Evolutionary conservation across 2,888 invertebrate genomes (phyloP).

Genomic region (Hydraecia micacea): DNA sequence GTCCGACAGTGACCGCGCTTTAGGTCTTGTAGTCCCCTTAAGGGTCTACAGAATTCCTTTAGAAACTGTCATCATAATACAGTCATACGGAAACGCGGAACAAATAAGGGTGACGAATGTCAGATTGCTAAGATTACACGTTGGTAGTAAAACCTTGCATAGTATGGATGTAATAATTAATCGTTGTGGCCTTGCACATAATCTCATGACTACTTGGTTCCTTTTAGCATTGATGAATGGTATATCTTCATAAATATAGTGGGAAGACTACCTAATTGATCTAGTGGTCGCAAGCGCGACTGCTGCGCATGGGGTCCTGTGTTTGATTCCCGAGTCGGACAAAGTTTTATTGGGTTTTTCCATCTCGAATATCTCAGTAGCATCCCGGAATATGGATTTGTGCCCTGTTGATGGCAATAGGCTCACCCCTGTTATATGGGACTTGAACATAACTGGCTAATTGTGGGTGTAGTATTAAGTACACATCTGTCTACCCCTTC

Average conservation of each 20-base stretch:
- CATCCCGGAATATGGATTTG: neutral
- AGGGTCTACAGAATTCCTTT: neutral
- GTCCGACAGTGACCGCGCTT: too few relatives aligned
- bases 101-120: conserved; percentile 50
- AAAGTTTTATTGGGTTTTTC: neutral
- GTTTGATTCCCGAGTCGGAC: neutral
- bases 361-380: neutral
- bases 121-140: conserved; percentile 43
- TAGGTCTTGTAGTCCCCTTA: too few relatives aligned
- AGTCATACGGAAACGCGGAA: conserved; percentile 48
- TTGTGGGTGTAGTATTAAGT: too few relatives aligned
- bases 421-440: too few relatives aligned
- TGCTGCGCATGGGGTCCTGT: neutral
- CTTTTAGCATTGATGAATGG: neutral
- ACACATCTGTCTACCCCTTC: too few relatives aligned
- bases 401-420: neutral
- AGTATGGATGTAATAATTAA: conserved; percentile 41
- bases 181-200: conserved; percentile 36
- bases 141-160: conserved; percentile 24
- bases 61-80: conserved; percentile 22
- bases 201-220: conserved; percentile 17
- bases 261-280: neutral
- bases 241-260: neutral
- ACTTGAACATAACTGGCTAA: too few relatives aligned
- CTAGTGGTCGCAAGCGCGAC: neutral